Evolutionary conservation across 2,113 vertebrate species (phyloP).

Genomic region (Scomber japonicus): DNA sequence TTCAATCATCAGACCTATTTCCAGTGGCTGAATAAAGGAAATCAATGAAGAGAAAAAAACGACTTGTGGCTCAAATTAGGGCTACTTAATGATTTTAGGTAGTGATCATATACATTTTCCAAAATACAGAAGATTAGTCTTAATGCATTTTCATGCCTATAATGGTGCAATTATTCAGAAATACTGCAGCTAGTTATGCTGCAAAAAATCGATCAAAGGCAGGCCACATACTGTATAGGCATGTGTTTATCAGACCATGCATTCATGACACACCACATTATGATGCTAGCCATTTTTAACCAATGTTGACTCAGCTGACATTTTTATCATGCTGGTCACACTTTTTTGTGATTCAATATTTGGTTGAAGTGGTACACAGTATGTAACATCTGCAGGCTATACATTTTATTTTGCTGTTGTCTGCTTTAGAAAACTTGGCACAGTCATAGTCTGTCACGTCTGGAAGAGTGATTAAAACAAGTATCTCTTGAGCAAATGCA

Average conservation of each 20-base stretch:
- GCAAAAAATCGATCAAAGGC: neutral
- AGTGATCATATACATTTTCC: neutral
- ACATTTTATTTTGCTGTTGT: neutral
- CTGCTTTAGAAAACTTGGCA: neutral
- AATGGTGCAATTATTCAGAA: no score
- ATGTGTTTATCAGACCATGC: neutral
- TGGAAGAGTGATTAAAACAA: no score
- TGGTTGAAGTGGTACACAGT: neutral
- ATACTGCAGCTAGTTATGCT: no score
- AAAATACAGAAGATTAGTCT: no score
- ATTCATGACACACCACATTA: neutral
- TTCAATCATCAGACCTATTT: neutral
- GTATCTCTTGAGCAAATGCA: no score
- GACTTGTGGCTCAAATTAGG: neutral
- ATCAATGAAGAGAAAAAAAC: neutral
- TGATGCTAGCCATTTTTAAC: neutral
- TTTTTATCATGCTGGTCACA: slow-evolving; percentile 17
- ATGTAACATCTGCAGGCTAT: neutral
- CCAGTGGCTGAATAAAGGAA: neutral
- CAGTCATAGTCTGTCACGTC: no score
- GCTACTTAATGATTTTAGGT: neutral
- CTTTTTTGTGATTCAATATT: neutral
- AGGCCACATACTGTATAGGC: neutral
- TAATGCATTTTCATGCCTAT: no score
- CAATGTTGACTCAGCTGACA: neutral